A percentile compares a stretch with the other conserved stretches of the same genome.
Conservation (phyloP, 2,113 vertebrate species). For the Smithornis capensis region DNA sequence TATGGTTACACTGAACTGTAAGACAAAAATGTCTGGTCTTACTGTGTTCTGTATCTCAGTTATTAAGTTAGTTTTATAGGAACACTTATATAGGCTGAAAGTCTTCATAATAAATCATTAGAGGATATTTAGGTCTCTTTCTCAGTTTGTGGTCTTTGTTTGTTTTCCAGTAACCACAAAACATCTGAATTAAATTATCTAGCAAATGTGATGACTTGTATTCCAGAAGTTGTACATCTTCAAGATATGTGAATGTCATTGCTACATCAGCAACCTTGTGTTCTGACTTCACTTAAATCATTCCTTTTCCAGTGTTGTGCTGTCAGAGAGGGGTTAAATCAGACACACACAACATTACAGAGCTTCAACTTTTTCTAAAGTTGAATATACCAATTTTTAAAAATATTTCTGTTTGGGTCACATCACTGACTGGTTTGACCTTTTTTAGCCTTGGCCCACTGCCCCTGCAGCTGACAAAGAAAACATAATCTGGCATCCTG, state of each 20-base stretch:
- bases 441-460: not conserved
- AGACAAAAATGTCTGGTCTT: slow-evolving; percentile 56
- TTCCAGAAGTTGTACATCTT: slow-evolving; percentile 58
- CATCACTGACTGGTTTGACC: not conserved
- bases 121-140: slow-evolving; percentile 29
- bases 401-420: not conserved
- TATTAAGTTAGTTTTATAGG: slow-evolving; percentile 48
- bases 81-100: slow-evolving; percentile 48
- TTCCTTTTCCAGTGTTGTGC: not conserved
- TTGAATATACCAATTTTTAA: not conserved
- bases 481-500: not conserved
- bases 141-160: slow-evolving; percentile 54
- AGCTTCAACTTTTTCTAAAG: not conserved
- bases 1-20: slow-evolving; percentile 31
- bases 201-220: slow-evolving; percentile 46
- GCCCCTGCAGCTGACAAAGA: not conserved
- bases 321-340: slow-evolving; percentile 1
- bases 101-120: slow-evolving; percentile 58
- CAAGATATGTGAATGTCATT: slow-evolving; percentile 7
- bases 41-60: slow-evolving; percentile 24
- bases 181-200: slow-evolving; percentile 57
- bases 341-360: not conserved
- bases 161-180: slow-evolving; percentile 62
- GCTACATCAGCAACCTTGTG: slow-evolving; percentile 22
- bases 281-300: slow-evolving; percentile 5